These are phyloP conservation scores for Pachycephus smyrnensis DNA, from an alignment of 2,888 invertebrate species.

Conservation along the genomic window DNA sequence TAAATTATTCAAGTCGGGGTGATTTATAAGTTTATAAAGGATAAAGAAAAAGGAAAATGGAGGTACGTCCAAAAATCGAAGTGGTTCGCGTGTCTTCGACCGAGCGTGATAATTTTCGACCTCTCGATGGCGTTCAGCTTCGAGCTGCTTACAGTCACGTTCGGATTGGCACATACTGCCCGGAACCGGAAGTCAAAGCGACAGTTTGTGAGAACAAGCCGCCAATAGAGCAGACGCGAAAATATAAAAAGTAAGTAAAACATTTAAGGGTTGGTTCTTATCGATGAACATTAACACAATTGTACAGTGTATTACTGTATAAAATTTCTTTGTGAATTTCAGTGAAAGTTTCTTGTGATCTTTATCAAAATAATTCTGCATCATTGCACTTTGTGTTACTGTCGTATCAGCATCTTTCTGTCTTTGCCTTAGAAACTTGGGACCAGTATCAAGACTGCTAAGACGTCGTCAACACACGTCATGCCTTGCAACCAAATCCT, in stretches of 20 bases:
- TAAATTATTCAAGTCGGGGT: background rate
- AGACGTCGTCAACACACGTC: constrained; percentile 61
- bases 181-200: constrained; percentile 52
- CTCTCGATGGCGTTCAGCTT: constrained; percentile 59
- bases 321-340: background rate
- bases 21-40: constrained; percentile 18
- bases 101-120: constrained; percentile 57
- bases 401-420: background rate
- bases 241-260: constrained; percentile 59
- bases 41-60: constrained; percentile 36
- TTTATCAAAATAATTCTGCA: background rate
- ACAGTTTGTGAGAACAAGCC: constrained; percentile 52
- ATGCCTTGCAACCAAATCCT: constrained; percentile 64
- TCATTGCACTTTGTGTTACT: background rate
- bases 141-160: constrained; percentile 59
- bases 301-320: no score
- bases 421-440: constrained; percentile 52
- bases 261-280: background rate
- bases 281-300: background rate
- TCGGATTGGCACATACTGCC: constrained; percentile 58
- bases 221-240: constrained; percentile 54
- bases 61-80: constrained; percentile 58
- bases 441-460: constrained; percentile 64
- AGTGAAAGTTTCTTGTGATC: background rate
- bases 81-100: constrained; percentile 59